These are phyloP conservation scores for Solea solea DNA, from an alignment of 2,113 vertebrate species.

Conservation along the genomic window DNA sequence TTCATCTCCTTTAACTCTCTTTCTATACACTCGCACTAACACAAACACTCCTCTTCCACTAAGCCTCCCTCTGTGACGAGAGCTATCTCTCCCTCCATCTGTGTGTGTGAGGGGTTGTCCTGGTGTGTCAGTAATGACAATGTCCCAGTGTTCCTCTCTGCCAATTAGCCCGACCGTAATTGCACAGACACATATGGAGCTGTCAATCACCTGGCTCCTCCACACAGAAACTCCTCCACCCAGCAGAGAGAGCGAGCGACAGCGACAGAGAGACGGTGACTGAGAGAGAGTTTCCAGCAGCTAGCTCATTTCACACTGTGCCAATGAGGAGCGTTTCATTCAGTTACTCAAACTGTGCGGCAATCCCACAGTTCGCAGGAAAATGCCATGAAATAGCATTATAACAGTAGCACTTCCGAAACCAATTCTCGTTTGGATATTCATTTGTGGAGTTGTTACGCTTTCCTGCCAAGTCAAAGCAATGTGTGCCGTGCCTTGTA, in stretches of 20 bases:
- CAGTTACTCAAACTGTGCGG: constrained; percentile 54
- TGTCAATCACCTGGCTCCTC: constrained; percentile 78
- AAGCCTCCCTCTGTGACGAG: constrained; percentile 44
- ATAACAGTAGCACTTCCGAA: neutral
- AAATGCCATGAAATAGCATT: constrained; percentile 35
- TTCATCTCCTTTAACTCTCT: constrained; percentile 32
- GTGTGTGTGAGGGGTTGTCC: constrained; percentile 70
- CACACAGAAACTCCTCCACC: constrained; percentile 79
- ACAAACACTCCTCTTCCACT: constrained; percentile 34
- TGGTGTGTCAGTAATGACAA: constrained; percentile 82
- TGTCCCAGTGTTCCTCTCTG: constrained; percentile 81
- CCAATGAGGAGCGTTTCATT: constrained; percentile 47
- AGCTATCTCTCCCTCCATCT: constrained; percentile 66
- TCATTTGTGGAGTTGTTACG: constrained; percentile 13
- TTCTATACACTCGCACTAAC: constrained; percentile 17
- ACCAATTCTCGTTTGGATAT: constrained; percentile 21
- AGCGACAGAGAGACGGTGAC: constrained; percentile 27
- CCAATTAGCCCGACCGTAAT: constrained; percentile 83
- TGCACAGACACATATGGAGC: constrained; percentile 83
- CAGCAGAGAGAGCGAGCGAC: constrained; percentile 47
- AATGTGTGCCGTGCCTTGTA: neutral
- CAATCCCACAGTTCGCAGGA: constrained; percentile 45
- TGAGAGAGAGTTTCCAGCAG: constrained; percentile 44
- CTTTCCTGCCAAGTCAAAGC: constrained; percentile 20
- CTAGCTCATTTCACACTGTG: constrained; percentile 60